Base-by-base conservation (phyloP, 2,888 invertebrate genomes). In the Ormyrus rosae region DNA sequence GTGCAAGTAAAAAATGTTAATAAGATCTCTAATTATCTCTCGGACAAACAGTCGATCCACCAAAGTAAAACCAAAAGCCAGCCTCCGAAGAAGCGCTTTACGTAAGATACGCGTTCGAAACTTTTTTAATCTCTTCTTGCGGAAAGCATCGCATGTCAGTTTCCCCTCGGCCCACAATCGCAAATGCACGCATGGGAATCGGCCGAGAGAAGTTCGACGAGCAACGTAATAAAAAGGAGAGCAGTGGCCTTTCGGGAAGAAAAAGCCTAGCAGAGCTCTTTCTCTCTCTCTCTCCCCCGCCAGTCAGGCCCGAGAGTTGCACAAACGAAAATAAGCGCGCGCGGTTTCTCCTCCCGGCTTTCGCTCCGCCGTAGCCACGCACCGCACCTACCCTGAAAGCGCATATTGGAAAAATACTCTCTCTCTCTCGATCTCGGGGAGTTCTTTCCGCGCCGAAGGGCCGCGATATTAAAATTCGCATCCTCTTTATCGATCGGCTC, bases 401-500 rank as follows among this genome's bases (percentile, higher is more conserved):
- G 60, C 74, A 81, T 77, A 79, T 81, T 78, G 81, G 78, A 73
- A 74, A 77, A 75, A 83, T 82, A 77, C 51, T 48, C 53, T 19
- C 19, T 34, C 34, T 34, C 67, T 60, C 48, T n/a, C 34, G 34
- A 34, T 34, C 34, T 58, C 34, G 60, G 70, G 34, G 68, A 50
- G 46, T 53, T 51, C 68, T 55, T 72, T 51, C 46, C 68, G 13
- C 51, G 55, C 51, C 74, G 60, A 69, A 58, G 50, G 58, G 58
- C 53, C 80, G 34, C 34, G 78, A 84, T 83, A 84, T 84, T 84
- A 82, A 84, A 83, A 82, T 82, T 77, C 79, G 75, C 72, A 45
- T 83, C 74, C 76, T 65, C 81, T 79, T 80, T 78, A 68, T 78
- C 77, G 73, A 64, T 13, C 65, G 19, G 53, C 51, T 61, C 70